Evolutionary conservation across 2,888 invertebrate genomes (phyloP).

Genomic region (Tachina grossa): DNA sequence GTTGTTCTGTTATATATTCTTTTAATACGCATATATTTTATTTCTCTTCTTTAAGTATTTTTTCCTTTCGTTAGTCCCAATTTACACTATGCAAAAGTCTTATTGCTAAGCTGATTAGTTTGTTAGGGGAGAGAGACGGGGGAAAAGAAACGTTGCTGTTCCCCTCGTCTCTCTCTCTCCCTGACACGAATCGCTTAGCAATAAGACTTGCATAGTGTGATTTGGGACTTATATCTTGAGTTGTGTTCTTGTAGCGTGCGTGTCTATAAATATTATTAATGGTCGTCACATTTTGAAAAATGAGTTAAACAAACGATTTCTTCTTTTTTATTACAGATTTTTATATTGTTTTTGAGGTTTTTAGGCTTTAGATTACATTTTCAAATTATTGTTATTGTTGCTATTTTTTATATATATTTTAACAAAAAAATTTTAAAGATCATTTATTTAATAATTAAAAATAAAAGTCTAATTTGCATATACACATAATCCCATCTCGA

Average conservation of each 20-base stretch:
- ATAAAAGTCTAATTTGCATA: conserved; percentile 16
- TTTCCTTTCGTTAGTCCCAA: not conserved
- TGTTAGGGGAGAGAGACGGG: too few relatives aligned
- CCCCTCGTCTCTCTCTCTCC: too few relatives aligned
- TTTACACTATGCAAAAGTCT: too few relatives aligned
- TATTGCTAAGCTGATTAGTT: too few relatives aligned
- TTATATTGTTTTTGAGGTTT: conserved; percentile 16
- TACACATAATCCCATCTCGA: not conserved
- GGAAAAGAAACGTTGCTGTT: too few relatives aligned
- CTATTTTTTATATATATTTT: too few relatives aligned
- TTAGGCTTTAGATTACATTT: not conserved
- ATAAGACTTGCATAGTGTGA: too few relatives aligned
- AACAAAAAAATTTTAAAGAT: conserved; percentile 25
- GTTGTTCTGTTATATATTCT: conserved; percentile 12
- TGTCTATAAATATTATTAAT: conserved; percentile 65
- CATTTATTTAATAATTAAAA: conserved; percentile 58
- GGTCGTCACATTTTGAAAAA: conserved; percentile 54
- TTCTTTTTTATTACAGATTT: conserved; percentile 32
- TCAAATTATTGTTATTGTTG: not conserved
- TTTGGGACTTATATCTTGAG: too few relatives aligned
- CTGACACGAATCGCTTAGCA: too few relatives aligned
- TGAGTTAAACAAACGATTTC: conserved; percentile 29
- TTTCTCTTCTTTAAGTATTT: not conserved
- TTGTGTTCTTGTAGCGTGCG: conserved; percentile 54
- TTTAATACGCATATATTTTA: not conserved